phyloP scores from a whole-genome alignment of 2,113 vertebrate species.

The Ellobius talpinus region DNA sequence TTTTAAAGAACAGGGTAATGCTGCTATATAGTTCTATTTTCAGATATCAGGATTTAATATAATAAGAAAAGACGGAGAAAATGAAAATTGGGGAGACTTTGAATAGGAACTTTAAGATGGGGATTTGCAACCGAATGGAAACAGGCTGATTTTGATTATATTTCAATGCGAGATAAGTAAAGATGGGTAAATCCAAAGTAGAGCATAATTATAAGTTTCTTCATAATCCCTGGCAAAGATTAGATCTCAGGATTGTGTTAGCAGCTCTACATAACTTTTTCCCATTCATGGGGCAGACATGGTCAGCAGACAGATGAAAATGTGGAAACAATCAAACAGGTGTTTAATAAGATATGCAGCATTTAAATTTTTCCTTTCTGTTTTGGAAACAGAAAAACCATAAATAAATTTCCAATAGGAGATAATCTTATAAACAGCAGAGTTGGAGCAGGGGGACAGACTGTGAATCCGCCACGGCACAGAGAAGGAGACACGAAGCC shows the following conservation, averaged over 20 bases:
- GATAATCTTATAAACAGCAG: conserved; percentile 16
- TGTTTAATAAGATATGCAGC: conserved; percentile 56
- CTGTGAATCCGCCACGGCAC: conserved; percentile 13
- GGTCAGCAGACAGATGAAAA: conserved; percentile 55
- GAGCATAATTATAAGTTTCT: conserved; percentile 82
- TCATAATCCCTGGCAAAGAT: conserved; percentile 84
- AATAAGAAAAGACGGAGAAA: conserved; percentile 85
- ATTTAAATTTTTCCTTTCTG: conserved; percentile 35
- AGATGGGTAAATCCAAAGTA: conserved; percentile 79
- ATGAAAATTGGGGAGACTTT: conserved; percentile 83
- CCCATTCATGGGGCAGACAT: conserved; percentile 61
- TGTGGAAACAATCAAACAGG: conserved; percentile 36
- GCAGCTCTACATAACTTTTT: conserved; percentile 72
- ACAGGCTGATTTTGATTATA: conserved; percentile 84
- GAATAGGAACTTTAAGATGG: conserved; percentile 83
- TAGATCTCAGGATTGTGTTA: conserved; percentile 81
- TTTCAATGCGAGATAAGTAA: conserved; percentile 83
- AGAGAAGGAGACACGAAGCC: neutral
- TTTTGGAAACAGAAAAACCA: conserved; percentile 33
- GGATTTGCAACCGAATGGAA: conserved; percentile 83
- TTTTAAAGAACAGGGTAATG: conserved; percentile 75
- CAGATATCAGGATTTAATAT: conserved; percentile 81
- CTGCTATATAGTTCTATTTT: conserved; percentile 77
- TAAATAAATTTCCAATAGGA: conserved; percentile 45
- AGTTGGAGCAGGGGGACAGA: neutral